A percentile compares a stretch with the other conserved stretches of the same genome.
phyloP scores from a whole-genome alignment of 2,113 vertebrate species.

The Halichoeres trimaculatus region DNA sequence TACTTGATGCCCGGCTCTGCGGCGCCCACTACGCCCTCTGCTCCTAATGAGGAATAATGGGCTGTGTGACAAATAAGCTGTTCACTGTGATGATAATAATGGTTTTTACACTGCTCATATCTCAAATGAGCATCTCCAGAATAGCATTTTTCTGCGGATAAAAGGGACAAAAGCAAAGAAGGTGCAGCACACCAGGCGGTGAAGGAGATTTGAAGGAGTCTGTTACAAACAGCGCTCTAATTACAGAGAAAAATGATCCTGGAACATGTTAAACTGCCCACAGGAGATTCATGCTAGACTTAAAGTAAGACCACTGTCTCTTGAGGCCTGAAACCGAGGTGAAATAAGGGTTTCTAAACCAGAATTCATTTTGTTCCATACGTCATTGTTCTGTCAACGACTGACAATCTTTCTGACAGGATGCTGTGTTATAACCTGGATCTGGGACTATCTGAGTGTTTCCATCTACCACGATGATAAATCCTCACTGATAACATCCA shows the following conservation, averaged over 20 bases:
- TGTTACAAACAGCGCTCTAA: not conserved
- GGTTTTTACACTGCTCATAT: slow-evolving; percentile 31
- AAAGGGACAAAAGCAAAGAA: slow-evolving; percentile 3
- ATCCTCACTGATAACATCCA: too few relatives aligned
- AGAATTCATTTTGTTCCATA: not conserved
- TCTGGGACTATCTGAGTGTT: too few relatives aligned
- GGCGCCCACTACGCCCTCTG: slow-evolving; percentile 39
- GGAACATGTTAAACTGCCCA: not conserved
- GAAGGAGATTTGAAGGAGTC: slow-evolving; percentile 39
- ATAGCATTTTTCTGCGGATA: slow-evolving; percentile 27
- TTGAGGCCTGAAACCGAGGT: not conserved
- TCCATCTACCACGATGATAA: too few relatives aligned
- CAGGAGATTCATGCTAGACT: not conserved
- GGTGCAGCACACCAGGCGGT: slow-evolving; percentile 1
- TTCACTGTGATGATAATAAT: slow-evolving; percentile 29
- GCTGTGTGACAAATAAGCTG: slow-evolving; percentile 55
- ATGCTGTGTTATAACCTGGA: too few relatives aligned
- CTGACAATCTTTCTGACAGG: not conserved
- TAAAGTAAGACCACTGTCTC: not conserved
- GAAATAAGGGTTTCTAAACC: not conserved
- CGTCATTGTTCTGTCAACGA: too few relatives aligned
- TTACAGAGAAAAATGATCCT: not conserved
- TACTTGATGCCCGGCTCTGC: slow-evolving; percentile 47
- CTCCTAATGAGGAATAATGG: slow-evolving; percentile 68
- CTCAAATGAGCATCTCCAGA: slow-evolving; percentile 23